Evolutionary conservation across 2,113 vertebrate genomes (phyloP).

Genomic region (Colistium nudipinnis): DNA sequence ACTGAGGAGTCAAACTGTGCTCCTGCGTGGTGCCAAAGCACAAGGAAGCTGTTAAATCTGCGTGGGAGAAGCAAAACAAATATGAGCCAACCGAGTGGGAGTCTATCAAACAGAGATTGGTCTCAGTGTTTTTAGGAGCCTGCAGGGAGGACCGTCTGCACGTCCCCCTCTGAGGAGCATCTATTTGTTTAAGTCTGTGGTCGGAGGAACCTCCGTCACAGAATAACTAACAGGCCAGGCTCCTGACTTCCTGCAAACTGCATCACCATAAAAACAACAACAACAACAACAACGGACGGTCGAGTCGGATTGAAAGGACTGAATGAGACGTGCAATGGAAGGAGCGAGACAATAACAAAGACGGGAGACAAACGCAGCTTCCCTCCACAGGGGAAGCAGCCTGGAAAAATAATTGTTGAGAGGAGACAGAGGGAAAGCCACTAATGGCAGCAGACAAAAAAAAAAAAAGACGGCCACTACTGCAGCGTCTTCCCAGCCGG

Average conservation of each 20-base stretch:
- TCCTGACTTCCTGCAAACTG: conserved; percentile 42
- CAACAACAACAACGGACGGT: too few species aligned
- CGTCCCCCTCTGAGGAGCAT: conserved; percentile 31
- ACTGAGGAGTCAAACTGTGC: not conserved
- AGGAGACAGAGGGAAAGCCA: conserved; percentile 74
- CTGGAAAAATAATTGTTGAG: conserved; percentile 70
- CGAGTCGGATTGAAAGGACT: conserved; percentile 20
- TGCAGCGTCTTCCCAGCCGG: conserved; percentile 56
- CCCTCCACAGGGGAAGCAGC: conserved; percentile 55
- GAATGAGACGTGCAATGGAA: conserved; percentile 43
- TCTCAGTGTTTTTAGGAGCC: conserved; percentile 52
- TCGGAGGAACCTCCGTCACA: conserved; percentile 38
- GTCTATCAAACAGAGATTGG: conserved; percentile 59
- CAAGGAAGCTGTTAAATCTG: conserved; percentile 14
- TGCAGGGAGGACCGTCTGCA: conserved; percentile 51
- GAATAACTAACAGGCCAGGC: conserved; percentile 31
- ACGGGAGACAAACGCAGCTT: conserved; percentile 41
- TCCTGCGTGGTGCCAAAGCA: not conserved
- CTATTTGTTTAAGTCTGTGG: conserved; percentile 67
- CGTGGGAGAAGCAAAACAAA: conserved; percentile 26
- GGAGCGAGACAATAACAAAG: conserved; percentile 57
- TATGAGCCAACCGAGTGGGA: conserved; percentile 39
- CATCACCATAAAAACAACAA: conserved; percentile 29
- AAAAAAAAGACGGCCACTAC: conserved; percentile 61
- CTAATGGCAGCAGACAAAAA: conserved; percentile 79